A percentile compares a stretch with the other conserved stretches of the same genome.
These are phyloP conservation scores for Xenus cinereus DNA, from an alignment of 2,113 vertebrate genomes.

Conservation along the genomic window DNA sequence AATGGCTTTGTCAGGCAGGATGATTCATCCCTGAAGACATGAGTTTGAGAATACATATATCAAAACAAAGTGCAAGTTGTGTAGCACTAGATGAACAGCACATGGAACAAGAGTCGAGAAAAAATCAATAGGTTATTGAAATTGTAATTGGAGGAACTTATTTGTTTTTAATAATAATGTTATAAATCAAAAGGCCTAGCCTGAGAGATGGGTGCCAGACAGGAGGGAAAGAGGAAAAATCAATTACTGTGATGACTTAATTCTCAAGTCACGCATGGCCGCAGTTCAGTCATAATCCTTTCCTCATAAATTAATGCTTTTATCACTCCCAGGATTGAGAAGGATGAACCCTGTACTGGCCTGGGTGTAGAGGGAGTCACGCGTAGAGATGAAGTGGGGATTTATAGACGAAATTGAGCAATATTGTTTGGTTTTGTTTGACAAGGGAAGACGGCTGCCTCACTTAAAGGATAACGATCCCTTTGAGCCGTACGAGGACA, in stretches of 20 bases:
- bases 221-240: background rate
- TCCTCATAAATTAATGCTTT: slow-evolving; percentile 13
- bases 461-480: background rate
- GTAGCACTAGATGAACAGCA: background rate
- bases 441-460: background rate
- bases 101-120: accelerated
- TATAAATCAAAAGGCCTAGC: background rate
- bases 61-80: background rate
- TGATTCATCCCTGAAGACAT: background rate
- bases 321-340: background rate
- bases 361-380: background rate
- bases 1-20: background rate
- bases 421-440: background rate
- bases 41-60: background rate
- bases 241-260: background rate
- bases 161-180: slow-evolving; percentile 28
- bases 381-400: background rate
- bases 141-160: slow-evolving; percentile 39
- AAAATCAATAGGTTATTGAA: slow-evolving; percentile 48
- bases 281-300: background rate
- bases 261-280: background rate
- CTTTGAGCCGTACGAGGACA: background rate
- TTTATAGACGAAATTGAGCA: background rate
- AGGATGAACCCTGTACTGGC: background rate
- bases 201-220: background rate